phyloP scores from a whole-genome alignment of 2,888 invertebrate genomes.

The Chrysina gloriosa region DNA sequence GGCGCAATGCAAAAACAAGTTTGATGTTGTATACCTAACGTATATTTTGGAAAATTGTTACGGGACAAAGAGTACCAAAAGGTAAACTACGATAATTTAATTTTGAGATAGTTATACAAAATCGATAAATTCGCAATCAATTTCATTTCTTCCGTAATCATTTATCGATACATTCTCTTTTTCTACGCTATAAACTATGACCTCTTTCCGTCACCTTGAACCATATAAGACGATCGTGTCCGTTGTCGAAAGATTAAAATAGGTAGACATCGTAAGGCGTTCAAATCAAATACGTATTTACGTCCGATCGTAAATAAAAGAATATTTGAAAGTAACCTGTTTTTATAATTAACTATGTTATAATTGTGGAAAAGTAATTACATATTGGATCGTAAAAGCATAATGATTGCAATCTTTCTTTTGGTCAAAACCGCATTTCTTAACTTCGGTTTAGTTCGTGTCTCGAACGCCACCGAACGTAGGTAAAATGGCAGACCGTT shows the following conservation, averaged over 20 bases:
- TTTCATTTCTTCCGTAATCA: no score
- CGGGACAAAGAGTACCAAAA: no score
- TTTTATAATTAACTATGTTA: no score
- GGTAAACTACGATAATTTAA: no score
- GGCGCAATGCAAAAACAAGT: no score
- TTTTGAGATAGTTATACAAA: no score
- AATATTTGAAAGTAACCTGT: no score
- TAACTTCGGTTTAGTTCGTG: slow-evolving; percentile 43
- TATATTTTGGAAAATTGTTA: no score
- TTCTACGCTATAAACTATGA: neutral
- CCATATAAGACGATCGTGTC: neutral
- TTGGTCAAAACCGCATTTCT: slow-evolving; percentile 41
- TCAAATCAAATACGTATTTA: neutral
- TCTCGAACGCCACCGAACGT: slow-evolving; percentile 44
- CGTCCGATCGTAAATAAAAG: neutral
- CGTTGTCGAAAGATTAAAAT: neutral
- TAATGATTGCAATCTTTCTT: slow-evolving; percentile 14
- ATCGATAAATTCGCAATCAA: no score
- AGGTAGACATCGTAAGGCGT: neutral
- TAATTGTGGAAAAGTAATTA: slow-evolving; percentile 1
- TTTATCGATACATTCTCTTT: neutral
- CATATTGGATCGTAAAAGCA: neutral
- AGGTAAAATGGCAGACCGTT: slow-evolving; percentile 60
- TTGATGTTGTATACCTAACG: no score
- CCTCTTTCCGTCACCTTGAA: slow-evolving; percentile 28